A percentile compares a stretch with the other conserved stretches of the same genome.
phyloP scores from a whole-genome alignment of 2,797 vertebrate species.

The Tokudaia tokunoshimensis region DNA sequence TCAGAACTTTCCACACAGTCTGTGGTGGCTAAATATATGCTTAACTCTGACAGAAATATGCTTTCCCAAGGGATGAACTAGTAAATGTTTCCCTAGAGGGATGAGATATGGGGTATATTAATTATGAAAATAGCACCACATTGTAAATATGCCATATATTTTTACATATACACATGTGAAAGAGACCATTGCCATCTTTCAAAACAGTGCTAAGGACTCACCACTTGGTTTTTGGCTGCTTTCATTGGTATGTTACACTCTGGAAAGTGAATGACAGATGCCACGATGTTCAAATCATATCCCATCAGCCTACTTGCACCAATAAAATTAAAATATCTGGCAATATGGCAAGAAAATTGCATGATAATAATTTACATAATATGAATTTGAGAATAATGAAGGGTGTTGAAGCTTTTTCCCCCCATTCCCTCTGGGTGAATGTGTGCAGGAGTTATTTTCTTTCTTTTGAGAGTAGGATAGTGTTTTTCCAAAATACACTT shows the following conservation, averaged over 20 bases:
- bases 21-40: neutral
- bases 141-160: neutral
- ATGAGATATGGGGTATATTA: neutral
- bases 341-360: slow-evolving; percentile 29
- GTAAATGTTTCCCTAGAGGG: slow-evolving; percentile 5
- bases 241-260: neutral
- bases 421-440: neutral
- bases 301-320: neutral
- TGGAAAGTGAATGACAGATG: neutral
- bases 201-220: neutral
- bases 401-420: neutral
- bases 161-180: neutral
- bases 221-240: neutral
- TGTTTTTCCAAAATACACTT: neutral
- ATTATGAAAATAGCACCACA: slow-evolving; percentile 7
- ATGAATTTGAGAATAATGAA: slow-evolving; percentile 37
- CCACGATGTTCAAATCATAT: neutral
- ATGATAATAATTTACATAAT: slow-evolving; percentile 49
- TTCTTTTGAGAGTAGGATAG: neutral
- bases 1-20: neutral
- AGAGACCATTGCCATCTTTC: neutral
- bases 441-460: neutral
- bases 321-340: neutral
- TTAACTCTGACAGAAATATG: slow-evolving; percentile 3
- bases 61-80: neutral